phyloP scores from a whole-genome alignment of 2,797 vertebrate species.

The Trichosurus vulpecula region DNA sequence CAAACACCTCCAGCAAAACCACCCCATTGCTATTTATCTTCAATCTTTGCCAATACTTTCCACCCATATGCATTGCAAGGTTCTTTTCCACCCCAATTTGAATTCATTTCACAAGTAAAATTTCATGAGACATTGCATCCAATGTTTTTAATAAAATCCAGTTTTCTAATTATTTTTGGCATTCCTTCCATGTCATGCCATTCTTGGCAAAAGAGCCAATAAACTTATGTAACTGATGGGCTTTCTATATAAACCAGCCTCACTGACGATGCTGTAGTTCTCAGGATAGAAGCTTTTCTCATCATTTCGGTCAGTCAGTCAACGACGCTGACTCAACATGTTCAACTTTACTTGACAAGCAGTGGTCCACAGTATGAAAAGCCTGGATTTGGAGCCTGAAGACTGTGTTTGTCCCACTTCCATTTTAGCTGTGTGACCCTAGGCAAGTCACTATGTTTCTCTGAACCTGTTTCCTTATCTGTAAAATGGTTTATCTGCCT shows the following conservation, averaged over 20 bases:
- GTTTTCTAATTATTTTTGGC: background rate
- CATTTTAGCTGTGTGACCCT: background rate
- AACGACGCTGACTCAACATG: background rate
- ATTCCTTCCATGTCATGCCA: background rate
- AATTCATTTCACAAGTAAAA: slow-evolving; percentile 36
- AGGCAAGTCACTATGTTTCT: background rate
- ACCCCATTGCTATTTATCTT: accelerated
- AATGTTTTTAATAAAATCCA: slow-evolving; percentile 28
- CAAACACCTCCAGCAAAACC: background rate
- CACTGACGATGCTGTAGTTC: background rate
- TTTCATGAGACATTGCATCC: slow-evolving; percentile 13
- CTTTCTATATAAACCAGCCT: background rate
- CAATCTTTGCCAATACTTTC: background rate
- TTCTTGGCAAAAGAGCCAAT: background rate
- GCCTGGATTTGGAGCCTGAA: background rate
- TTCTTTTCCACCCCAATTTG: slow-evolving; percentile 3
- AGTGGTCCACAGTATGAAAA: background rate
- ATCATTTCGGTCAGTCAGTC: background rate
- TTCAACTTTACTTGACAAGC: background rate
- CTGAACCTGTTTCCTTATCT: background rate
- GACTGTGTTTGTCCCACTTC: background rate
- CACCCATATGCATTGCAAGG: slow-evolving; percentile 8
- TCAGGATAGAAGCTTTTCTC: background rate
- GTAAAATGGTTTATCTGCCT: background rate
- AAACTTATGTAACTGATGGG: background rate